A percentile compares a stretch with the other conserved stretches of the same genome.
Conservation (phyloP, 2,797 vertebrate genomes). For the Pelodytes ibericus region DNA sequence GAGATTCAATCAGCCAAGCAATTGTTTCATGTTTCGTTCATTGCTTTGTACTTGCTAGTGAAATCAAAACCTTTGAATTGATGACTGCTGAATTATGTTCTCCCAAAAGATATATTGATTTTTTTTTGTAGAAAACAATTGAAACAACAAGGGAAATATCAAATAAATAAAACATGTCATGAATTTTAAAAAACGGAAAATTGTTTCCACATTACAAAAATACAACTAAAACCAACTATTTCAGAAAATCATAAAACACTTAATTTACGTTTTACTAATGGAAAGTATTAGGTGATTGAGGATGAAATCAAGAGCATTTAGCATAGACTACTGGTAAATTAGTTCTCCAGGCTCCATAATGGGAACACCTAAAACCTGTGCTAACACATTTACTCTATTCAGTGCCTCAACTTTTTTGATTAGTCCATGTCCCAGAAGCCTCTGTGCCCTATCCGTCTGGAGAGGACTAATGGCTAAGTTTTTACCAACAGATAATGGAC, state of each 20-base stretch:
- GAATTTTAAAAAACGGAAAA: background rate
- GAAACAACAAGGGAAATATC: slow-evolving; percentile 25
- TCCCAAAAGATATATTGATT: slow-evolving; percentile 51
- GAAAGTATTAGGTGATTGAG: background rate
- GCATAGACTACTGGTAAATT: too few relatives aligned
- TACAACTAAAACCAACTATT: background rate
- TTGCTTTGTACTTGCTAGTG: slow-evolving; percentile 3
- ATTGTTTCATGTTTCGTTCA: slow-evolving; percentile 43
- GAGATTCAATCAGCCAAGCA: slow-evolving; percentile 42
- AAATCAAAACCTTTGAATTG: slow-evolving; percentile 7
- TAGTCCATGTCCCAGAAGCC: too few relatives aligned
- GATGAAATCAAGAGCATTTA: too few relatives aligned
- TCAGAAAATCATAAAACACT: background rate
- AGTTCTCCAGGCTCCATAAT: too few relatives aligned
- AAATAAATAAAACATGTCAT: slow-evolving; percentile 18
- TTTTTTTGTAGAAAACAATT: slow-evolving; percentile 48
- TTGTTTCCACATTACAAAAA: background rate
- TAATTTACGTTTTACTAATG: background rate
- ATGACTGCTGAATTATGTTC: slow-evolving; percentile 33
- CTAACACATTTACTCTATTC: too few relatives aligned
- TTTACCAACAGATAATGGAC: too few relatives aligned
- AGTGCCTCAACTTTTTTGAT: too few relatives aligned
- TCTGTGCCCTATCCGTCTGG: too few relatives aligned
- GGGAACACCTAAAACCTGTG: too few relatives aligned
- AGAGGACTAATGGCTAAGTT: too few relatives aligned